Conservation (phyloP, 2,888 invertebrate species). For the Stegophylla sp. region DNA sequence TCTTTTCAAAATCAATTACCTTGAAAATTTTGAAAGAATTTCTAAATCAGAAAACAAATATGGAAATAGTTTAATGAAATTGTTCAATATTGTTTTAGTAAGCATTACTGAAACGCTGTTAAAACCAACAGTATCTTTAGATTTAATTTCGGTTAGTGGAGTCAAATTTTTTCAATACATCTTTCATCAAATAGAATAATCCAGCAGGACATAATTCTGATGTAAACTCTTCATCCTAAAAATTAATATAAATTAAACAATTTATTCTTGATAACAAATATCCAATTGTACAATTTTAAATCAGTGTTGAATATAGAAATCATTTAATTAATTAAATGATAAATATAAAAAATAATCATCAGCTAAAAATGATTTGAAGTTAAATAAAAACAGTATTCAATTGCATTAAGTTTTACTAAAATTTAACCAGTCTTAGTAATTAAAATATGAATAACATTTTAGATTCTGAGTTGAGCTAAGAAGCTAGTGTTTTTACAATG, state of each 20-base stretch:
- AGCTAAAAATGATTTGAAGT: too few relatives aligned
- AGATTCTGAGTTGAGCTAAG: too few relatives aligned
- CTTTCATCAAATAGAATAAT: constrained; percentile 68
- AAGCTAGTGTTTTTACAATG: too few relatives aligned
- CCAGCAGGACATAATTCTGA: constrained; percentile 64
- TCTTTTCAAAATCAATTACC: constrained; percentile 60
- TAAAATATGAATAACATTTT: too few relatives aligned
- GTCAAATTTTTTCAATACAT: constrained; percentile 70
- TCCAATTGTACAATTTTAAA: too few relatives aligned
- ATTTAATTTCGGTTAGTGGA: constrained; percentile 59
- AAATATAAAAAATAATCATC: too few relatives aligned
- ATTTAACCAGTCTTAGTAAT: too few relatives aligned
- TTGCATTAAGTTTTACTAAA: too few relatives aligned
- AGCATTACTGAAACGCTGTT: constrained; percentile 61
- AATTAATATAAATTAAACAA: constrained; percentile 25
- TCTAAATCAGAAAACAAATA: constrained; percentile 67
- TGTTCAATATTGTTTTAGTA: constrained; percentile 61
- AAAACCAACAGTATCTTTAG: constrained; percentile 60
- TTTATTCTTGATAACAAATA: background rate
- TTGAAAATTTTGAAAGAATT: constrained; percentile 64
- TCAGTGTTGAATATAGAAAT: too few relatives aligned
- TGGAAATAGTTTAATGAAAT: constrained; percentile 66
- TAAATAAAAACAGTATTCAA: too few relatives aligned
- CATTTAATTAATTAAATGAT: too few relatives aligned
- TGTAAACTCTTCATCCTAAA: constrained; percentile 62